These are phyloP conservation scores for Notothenia coriiceps DNA, from an alignment of 2,113 vertebrate genomes.

Conservation along the genomic window DNA sequence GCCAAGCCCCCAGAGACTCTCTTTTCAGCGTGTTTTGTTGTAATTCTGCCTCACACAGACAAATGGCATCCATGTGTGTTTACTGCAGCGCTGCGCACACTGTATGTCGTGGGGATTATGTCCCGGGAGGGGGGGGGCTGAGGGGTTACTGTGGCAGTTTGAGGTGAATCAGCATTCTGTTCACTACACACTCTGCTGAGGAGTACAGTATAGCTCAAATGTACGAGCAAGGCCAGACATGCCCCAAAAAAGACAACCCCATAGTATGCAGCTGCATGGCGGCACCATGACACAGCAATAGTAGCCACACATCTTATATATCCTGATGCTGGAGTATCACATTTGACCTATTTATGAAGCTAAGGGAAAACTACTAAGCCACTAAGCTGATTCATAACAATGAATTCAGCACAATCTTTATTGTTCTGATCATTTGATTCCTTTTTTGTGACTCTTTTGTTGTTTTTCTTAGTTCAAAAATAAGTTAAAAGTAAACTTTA, in stretches of 20 bases:
- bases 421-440: background rate
- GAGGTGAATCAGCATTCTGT: conserved; percentile 81
- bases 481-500: background rate
- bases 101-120: conserved; percentile 58
- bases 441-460: background rate
- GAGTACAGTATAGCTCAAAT: conserved; percentile 23
- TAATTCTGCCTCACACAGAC: background rate
- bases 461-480: background rate
- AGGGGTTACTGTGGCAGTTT: conserved; percentile 48
- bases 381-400: background rate
- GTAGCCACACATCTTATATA: background rate
- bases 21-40: background rate
- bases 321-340: conserved; percentile 1
- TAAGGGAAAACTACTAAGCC: background rate
- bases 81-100: conserved; percentile 37
- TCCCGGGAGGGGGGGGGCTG: conserved; percentile 5
- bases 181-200: conserved; percentile 50
- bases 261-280: background rate
- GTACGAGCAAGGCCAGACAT: background rate
- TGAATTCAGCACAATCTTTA: background rate
- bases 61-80: conserved; percentile 30
- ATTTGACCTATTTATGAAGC: conserved; percentile 6
- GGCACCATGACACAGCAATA: conserved; percentile 13
- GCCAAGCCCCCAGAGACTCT: background rate
- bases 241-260: background rate